These are phyloP conservation scores for Agonopterix subpropinquella DNA, from an alignment of 2,888 invertebrate genomes.

Conservation along the genomic window DNA sequence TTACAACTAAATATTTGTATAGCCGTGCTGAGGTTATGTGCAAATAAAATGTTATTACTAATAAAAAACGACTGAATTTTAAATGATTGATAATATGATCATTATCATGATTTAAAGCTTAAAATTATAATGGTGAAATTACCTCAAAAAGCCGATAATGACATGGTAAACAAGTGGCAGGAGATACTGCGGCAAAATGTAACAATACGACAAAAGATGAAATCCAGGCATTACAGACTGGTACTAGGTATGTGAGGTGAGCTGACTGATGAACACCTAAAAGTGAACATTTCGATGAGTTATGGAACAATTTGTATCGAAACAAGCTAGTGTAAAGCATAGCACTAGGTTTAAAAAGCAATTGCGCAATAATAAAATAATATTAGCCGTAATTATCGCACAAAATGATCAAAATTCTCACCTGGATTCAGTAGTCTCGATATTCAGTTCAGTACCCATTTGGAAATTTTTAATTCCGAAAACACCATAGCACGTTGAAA, in stretches of 20 bases:
- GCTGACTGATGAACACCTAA: constrained; percentile 28
- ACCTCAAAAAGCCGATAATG: constrained; percentile 49
- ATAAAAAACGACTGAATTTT: no score
- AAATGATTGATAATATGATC: no score
- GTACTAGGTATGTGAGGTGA: constrained; percentile 8
- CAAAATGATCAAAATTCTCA: constrained; percentile 19
- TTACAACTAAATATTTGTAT: no score
- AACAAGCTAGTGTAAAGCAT: constrained; percentile 3
- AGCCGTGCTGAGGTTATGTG: no score
- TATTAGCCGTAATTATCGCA: neutral
- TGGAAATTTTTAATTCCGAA: constrained; percentile 58
- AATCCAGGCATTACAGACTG: constrained; percentile 38
- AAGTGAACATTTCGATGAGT: constrained; percentile 15
- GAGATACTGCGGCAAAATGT: constrained; percentile 43
- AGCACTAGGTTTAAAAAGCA: constrained; percentile 19
- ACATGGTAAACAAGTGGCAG: constrained; percentile 47
- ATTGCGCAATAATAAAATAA: constrained; percentile 42
- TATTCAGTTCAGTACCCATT: constrained; percentile 66
- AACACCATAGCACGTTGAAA: constrained; percentile 32
- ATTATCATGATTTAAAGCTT: no score
- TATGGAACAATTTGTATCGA: neutral
- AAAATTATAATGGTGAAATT: constrained; percentile 19
- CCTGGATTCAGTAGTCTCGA: constrained; percentile 53
- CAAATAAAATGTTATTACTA: no score
- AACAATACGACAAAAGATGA: constrained; percentile 30